Conservation (phyloP, 2,797 vertebrate species). For the Potorous gilbertii region DNA sequence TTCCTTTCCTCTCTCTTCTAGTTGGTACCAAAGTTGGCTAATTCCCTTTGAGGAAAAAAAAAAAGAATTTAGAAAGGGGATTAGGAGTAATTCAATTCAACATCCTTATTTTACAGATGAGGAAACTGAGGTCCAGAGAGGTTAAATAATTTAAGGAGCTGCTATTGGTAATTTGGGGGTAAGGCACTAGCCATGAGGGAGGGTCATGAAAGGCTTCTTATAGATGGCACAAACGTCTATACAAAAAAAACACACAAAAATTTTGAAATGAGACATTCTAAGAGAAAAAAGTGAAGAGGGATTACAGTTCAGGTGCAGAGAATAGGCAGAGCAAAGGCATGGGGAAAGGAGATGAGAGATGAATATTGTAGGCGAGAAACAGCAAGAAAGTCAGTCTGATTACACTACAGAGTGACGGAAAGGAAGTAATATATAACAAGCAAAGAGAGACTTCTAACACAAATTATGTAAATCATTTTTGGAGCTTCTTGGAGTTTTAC, state of each 20-base stretch:
- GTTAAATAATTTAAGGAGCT: neutral
- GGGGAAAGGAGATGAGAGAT: too few relatives aligned
- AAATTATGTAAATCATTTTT: neutral
- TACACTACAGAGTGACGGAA: neutral
- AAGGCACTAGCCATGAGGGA: neutral
- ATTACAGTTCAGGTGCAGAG: neutral
- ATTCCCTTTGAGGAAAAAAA: neutral
- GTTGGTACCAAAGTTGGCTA: neutral
- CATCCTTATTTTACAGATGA: neutral
- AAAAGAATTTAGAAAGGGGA: neutral
- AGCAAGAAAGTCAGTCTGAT: neutral
- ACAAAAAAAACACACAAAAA: neutral
- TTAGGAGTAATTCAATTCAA: neutral
- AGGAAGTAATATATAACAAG: neutral
- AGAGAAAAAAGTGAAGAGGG: neutral
- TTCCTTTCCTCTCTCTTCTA: neutral
- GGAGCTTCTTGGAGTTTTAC: neutral
- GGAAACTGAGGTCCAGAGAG: neutral
- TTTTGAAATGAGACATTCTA: neutral
- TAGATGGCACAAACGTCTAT: neutral
- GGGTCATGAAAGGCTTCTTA: neutral
- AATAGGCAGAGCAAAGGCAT: neutral
- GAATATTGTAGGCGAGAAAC: neutral
- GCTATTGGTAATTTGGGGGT: neutral
- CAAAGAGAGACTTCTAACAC: neutral